Conservation (phyloP, 1,140 invertebrate species). For the Bombyx mori region DNA sequence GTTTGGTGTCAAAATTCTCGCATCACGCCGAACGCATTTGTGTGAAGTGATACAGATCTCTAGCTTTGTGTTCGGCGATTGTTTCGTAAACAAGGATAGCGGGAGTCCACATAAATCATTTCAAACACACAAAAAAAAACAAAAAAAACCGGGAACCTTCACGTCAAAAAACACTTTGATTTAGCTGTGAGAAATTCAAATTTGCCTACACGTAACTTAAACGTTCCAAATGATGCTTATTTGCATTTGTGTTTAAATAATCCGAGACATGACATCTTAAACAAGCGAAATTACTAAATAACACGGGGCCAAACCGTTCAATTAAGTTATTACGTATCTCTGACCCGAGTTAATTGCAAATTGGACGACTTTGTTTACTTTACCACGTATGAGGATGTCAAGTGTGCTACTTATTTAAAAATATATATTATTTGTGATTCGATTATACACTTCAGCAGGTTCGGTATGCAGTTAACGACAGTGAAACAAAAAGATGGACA, state of each 20-base stretch:
- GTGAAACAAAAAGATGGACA: conserved; percentile 13
- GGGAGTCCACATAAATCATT: conserved; percentile 66
- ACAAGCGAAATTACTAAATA: conserved; percentile 29
- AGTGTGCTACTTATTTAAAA: conserved; percentile 15
- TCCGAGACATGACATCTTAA: conserved; percentile 6
- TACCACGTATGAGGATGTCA: conserved; percentile 10
- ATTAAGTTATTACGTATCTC: conserved; percentile 27
- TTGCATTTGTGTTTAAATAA: conserved; percentile 5
- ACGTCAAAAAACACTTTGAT: neutral
- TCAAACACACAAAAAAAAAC: conserved; percentile 28
- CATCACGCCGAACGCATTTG: conserved; percentile 67
- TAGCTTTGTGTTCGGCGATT: conserved; percentile 52
- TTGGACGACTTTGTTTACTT: conserved; percentile 30
- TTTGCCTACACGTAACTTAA: neutral
- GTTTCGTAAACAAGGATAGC: conserved; percentile 66
- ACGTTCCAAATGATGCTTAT: neutral
- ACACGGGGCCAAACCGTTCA: conserved; percentile 25
- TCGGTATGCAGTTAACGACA: conserved; percentile 18
- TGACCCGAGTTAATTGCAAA: conserved; percentile 19
- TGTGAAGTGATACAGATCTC: conserved; percentile 49
- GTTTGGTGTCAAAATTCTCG: conserved; percentile 69
- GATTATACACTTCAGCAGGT: conserved; percentile 20
- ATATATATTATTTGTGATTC: conserved; percentile 19
- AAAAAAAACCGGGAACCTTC: neutral
- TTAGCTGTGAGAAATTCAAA: conserved; percentile 5